Evolutionary conservation across 2,888 invertebrate species (phyloP), one percentile per base, ranked within the genome.

Genomic region (Antitype chi): DNA sequence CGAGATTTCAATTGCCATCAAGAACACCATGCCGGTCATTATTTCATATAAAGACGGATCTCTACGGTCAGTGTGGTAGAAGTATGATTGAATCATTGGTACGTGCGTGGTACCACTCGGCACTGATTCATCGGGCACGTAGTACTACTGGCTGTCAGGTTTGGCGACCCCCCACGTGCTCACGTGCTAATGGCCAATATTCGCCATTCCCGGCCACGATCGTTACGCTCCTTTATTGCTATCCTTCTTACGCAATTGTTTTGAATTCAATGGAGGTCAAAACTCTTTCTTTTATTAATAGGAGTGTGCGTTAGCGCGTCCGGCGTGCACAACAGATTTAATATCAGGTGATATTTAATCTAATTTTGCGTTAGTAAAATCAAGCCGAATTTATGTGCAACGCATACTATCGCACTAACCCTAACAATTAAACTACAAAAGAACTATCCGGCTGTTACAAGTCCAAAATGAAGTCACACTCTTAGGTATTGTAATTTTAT

Each of bases 161-260:
- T 89, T 90, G 91, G 88, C 92, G 96, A 95, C 96, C 96, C 93
- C 96, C 95, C 96, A 93, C 93, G 90, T 88, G 85, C 89, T 89
- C 93, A 94, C 93, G 94, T 93, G 91, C 86, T 94, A 95, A 96
- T 94, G 94, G 95, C 90, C 93, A 90, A 93, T 95, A 93, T 92
- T 93, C 92, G 90, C 95, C 95, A 93, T 93, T 90, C 89, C 87
- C 76, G 90, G 91, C 83, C 83, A 83, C 86, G 76, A 87, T 88
- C 88, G 89, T 91, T 90, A 88, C 84, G 86, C 78, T 89, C 82
- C 85, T 88, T 89, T 87, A 91, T 92, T 89, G 89, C 87, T 88
- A 91, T 89, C 89, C 86, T 88, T 80, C 88, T 94, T 95, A 90
- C 91, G 89, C 91, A 95, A 95, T 87, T 85, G 85, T 91, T 91